Base-by-base conservation (phyloP, 2,113 vertebrate species). In the Syngnathus scovelli region DNA sequence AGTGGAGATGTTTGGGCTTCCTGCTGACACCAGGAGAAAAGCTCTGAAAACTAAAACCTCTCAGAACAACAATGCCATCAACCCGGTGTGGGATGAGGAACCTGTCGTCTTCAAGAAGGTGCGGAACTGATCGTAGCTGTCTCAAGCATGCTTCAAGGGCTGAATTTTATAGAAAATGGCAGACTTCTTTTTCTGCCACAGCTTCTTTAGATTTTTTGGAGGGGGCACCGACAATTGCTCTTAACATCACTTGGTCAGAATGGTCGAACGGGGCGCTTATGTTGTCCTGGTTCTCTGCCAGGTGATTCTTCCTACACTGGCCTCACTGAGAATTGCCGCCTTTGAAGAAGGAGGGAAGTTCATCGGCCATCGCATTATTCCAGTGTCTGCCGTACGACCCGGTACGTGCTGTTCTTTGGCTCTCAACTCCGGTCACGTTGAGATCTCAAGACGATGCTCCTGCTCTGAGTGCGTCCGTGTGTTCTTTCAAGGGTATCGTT, bases 271-370 rank as follows among this genome's bases (percentile, higher is more conserved):
- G 7, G 6, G 48, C 18, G 4, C 19, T 49, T 2, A 49, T 6
- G 18, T 19, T 8, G 10, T 12, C 41, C 55, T 33, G 27, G 27
- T 41, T 59, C 41, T 61, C 27, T 15, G 10, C 36, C 74, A 99
- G 97, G 95, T 99, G 0, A 95, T 99, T 65, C 92, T 98, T 64
- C 96, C 97, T 23, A 93, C 94, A 0, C 86, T 99, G 78, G 96
- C 96, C 0, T 96, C 94, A 36, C 83, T 99, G 71, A 94, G 97
- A 84, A 92, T 99, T 77, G 93, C 94, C 8, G 95, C 93, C 61
- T 98, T 95, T 84, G 97, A 99, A 81, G 97, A 99, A 91, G 94
- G 93, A 79, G 96, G 96, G 27, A 98, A 95, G 76, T 97, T 96
- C 67, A 97, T 99, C 0, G 97, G 97, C 21, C 97, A 99, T 68